A percentile compares a stretch with the other conserved stretches of the same genome.
These are phyloP conservation scores for Puffinus mauretanicus DNA, from an alignment of 2,113 vertebrate genomes.

Conservation along the genomic window DNA sequence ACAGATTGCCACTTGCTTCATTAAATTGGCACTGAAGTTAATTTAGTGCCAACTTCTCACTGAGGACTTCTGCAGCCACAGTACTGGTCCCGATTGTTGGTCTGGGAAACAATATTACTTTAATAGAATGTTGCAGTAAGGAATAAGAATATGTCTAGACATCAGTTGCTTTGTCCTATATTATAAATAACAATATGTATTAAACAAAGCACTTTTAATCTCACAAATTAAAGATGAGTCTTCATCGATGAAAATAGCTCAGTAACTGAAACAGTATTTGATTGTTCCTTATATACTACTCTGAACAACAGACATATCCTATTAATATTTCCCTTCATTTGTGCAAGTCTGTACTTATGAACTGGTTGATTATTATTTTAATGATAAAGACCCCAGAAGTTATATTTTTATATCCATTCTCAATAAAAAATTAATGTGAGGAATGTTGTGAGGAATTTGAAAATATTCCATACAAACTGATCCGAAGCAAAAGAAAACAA, in stretches of 20 bases:
- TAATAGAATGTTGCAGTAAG: background rate
- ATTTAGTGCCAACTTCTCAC: background rate
- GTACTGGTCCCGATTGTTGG: background rate
- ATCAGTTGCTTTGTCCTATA: background rate
- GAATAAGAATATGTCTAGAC: background rate
- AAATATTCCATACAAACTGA: background rate
- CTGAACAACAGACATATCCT: background rate
- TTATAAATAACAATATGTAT: background rate
- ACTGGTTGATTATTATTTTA: background rate
- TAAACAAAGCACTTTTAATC: background rate
- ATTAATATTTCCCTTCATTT: background rate
- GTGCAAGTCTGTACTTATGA: background rate
- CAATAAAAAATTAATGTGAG: background rate
- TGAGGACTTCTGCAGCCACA: background rate
- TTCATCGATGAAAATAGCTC: background rate
- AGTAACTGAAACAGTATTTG: background rate
- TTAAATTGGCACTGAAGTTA: background rate
- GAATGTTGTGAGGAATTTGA: background rate
- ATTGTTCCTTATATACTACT: background rate
- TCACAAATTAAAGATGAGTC: background rate
- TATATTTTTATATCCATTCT: background rate
- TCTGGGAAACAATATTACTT: background rate
- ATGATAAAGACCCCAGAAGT: background rate
- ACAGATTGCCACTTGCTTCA: slow-evolving; percentile 4
- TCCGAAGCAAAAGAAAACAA: background rate